Percentiles rank a stretch among this genome's conserved stretches.
Evolutionary conservation across 2,797 vertebrate species (phyloP).

Genomic region (Synaphobranchus kaupii): DNA sequence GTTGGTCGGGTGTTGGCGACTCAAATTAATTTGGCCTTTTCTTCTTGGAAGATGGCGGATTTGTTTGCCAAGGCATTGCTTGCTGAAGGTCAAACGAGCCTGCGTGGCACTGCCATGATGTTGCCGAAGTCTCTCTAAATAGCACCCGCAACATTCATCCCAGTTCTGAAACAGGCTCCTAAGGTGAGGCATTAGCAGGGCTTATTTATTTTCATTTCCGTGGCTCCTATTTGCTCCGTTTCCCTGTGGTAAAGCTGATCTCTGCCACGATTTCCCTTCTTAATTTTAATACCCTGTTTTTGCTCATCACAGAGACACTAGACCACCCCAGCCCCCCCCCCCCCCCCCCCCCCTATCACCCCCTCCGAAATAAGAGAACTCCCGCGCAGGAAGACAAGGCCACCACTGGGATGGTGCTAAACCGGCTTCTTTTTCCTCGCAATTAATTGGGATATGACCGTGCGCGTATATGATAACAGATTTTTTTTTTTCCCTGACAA

Average conservation of each 20-base stretch:
- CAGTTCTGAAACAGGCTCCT: slow-evolving; percentile 79
- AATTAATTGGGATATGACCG: slow-evolving; percentile 97
- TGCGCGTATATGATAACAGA: slow-evolving; percentile 89
- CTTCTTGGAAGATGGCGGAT: background rate
- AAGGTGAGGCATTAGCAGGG: slow-evolving; percentile 89
- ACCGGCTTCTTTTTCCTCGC: slow-evolving; percentile 70
- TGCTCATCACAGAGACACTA: slow-evolving; percentile 87
- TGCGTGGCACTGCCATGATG: slow-evolving; percentile 73
- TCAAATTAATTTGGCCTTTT: background rate
- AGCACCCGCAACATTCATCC: slow-evolving; percentile 67
- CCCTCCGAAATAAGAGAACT: slow-evolving; percentile 84
- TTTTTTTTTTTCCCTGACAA: slow-evolving; percentile 79
- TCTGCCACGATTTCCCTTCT: slow-evolving; percentile 89
- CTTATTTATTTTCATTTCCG: slow-evolving; percentile 93
- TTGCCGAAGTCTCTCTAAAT: slow-evolving; percentile 73
- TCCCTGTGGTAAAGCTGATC: slow-evolving; percentile 88
- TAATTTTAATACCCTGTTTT: slow-evolving; percentile 88
- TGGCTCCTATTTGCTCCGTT: slow-evolving; percentile 82
- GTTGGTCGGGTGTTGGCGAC: background rate
- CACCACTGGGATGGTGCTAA: slow-evolving; percentile 76
- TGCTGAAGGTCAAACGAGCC: slow-evolving; percentile 86
- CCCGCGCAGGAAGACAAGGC: slow-evolving; percentile 81
- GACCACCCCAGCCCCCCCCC: slow-evolving; percentile 75
- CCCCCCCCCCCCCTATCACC: slow-evolving; percentile 77
- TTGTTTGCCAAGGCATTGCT: background rate